phyloP scores from a whole-genome alignment of 2,113 vertebrate genomes.

The Parus major region DNA sequence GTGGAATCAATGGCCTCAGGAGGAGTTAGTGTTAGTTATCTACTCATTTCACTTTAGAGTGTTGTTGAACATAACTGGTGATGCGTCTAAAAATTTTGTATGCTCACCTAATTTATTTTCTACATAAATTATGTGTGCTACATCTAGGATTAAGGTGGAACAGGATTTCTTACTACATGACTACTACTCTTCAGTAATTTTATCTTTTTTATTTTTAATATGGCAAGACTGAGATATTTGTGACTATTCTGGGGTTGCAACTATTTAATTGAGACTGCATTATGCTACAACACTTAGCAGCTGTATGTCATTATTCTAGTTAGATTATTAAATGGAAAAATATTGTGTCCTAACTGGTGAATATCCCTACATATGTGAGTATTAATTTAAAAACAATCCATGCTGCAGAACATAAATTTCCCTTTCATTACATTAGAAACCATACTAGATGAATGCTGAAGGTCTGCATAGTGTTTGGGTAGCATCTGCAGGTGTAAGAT shows the following conservation, averaged over 20 bases:
- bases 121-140: not conserved
- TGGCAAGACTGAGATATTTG: not conserved
- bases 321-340: not conserved
- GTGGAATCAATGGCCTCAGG: not conserved
- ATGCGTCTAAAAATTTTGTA: not conserved
- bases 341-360: not conserved
- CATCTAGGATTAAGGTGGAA: not conserved
- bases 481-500: not conserved
- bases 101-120: not conserved
- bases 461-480: not conserved
- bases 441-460: not conserved
- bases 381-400: not conserved
- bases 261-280: not conserved
- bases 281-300: not conserved
- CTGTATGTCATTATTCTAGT: not conserved
- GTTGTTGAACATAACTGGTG: no score
- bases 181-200: not conserved
- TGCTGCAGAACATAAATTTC: not conserved
- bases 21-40: not conserved
- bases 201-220: not conserved
- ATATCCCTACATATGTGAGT: not conserved
- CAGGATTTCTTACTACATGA: not conserved
- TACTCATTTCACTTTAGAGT: not conserved
- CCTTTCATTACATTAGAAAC: not conserved
- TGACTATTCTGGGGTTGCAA: not conserved